Evolutionary conservation across 2,113 vertebrate genomes (phyloP), one percentile per base, ranked within the genome.

Genomic region (Turdus rufiventris): DNA sequence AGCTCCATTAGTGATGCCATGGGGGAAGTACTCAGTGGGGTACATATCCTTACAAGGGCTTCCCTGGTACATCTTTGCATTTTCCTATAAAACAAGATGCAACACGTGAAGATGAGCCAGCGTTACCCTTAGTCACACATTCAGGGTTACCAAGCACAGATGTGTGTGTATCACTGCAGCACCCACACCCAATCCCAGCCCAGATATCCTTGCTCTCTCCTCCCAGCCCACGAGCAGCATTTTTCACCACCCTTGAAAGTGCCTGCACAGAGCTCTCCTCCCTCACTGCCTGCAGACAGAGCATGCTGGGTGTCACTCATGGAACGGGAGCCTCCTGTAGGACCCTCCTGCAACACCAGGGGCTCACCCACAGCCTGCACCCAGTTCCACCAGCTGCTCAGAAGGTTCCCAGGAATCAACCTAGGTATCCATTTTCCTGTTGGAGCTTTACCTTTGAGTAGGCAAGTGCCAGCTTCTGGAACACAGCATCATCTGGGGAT

Each of bases 1-100:
- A 68, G 99, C 99, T n/a, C 99, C 99, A 2, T 99, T 99, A 68
- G 99, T 99, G 97, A 99, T 99, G 79, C 99, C 99, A 23, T 98
- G 98, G 18, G 96, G 77, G 96, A 99, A 99, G 96, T 98, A 98
- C 86, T 99, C 99, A 2, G 87, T 86, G 68, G 97, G 97, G 81
- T 98, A 99, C 72, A 99, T 95, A 43, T 98, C 97, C 84, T 97
- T 94, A 97, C 99, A 99, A 70, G 99, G 98, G 93, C 98, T 98
- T n/a, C 99, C 99, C 84, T 98, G 97, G 96, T 98, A 98, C 99
- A 99, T 99, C 94, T 98, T 89, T 15, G 94, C 67, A 86, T 99
- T 99, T 96, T 99, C 99, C 99, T 99, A 21, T 13, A 93, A 92
- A 80, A 81, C 33, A 94, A 83, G 80, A 94, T 2, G 14, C 20